Evolutionary conservation across 2,797 vertebrate species (phyloP).

Genomic region (Microhierax caerulescens): DNA sequence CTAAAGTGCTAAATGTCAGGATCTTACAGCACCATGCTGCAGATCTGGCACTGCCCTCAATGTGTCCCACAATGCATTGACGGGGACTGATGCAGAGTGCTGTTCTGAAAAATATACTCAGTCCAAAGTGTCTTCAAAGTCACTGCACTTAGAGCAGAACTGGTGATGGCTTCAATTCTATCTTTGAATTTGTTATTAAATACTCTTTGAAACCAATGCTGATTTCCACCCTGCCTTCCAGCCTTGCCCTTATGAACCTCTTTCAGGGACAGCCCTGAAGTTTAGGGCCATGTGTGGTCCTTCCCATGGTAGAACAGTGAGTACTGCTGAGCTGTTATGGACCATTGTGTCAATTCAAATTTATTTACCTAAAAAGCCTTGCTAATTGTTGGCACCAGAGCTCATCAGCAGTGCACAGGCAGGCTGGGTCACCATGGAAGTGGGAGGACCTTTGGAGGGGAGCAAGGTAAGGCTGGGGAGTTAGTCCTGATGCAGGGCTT

Average conservation of each 20-base stretch:
- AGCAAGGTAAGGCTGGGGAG: not conserved
- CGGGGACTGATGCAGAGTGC: not conserved
- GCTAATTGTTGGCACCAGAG: not conserved
- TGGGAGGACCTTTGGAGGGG: not conserved
- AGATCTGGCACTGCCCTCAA: slow-evolving; percentile 9
- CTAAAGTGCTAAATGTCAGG: slow-evolving; percentile 13
- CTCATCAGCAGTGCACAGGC: not conserved
- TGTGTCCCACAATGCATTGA: not conserved
- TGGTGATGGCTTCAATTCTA: not conserved
- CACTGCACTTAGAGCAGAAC: not conserved
- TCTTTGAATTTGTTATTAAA: not conserved
- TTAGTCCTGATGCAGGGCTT: not conserved
- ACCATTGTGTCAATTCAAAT: not conserved
- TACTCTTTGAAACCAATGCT: not conserved
- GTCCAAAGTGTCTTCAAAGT: slow-evolving; percentile 28
- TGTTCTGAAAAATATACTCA: not conserved
- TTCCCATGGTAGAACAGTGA: not conserved
- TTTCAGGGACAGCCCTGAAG: not conserved
- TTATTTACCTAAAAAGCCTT: not conserved
- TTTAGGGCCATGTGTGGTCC: not conserved
- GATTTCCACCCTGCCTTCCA: not conserved
- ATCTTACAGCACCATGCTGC: not conserved
- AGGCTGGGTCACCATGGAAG: not conserved
- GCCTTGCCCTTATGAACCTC: too few species aligned
- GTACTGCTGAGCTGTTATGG: not conserved